Evolutionary conservation across 2,888 invertebrate genomes (phyloP).

Genomic region (Chymomyza procnemis): DNA sequence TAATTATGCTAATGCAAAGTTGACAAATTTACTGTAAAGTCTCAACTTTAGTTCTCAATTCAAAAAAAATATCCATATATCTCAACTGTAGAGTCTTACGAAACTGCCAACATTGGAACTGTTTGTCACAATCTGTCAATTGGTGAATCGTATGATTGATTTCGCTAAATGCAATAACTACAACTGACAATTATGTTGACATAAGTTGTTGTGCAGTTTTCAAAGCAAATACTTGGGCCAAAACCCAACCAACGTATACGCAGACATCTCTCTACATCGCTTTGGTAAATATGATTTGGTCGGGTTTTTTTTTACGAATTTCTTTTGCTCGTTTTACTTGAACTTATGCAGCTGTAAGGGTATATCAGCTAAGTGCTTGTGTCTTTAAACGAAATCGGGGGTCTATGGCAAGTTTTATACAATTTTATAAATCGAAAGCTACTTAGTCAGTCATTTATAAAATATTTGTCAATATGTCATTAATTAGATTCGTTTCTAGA

Average conservation of each 20-base stretch:
- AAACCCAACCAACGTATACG: background rate
- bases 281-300: background rate
- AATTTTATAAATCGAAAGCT: too few species aligned
- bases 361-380: too few species aligned
- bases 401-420: too few species aligned
- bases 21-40: background rate
- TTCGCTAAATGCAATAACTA: background rate
- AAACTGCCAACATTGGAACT: background rate
- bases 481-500: too few species aligned
- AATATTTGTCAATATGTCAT: too few species aligned
- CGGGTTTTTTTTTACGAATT: background rate
- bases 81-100: background rate
- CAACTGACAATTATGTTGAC: constrained; percentile 1
- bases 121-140: background rate
- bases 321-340: too few species aligned
- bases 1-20: background rate
- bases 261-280: background rate
- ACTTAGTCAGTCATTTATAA: too few species aligned
- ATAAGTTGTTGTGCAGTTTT: background rate
- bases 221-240: background rate
- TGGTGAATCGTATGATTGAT: background rate
- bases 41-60: background rate
- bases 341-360: too few species aligned
- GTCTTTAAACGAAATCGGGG: too few species aligned
- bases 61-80: too few species aligned